A percentile compares a stretch with the other conserved stretches of the same genome.
These are phyloP conservation scores for Pseudopipra pipra DNA, from an alignment of 2,113 vertebrate genomes.

Conservation along the genomic window DNA sequence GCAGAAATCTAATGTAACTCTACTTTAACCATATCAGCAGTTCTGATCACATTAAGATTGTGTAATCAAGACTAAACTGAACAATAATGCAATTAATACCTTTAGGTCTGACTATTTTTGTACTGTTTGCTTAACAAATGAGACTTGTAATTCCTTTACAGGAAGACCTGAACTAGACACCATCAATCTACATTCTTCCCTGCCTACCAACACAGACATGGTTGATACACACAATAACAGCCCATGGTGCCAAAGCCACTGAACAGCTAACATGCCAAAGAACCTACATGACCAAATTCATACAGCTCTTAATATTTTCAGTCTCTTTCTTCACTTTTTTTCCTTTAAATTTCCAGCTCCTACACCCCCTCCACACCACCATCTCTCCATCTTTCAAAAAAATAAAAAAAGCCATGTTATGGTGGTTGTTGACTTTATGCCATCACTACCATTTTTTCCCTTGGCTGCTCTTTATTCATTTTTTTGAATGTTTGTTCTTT, in stretches of 20 bases:
- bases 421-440: neutral
- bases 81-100: slow-evolving; percentile 7
- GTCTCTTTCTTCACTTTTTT: neutral
- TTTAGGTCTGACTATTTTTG: neutral
- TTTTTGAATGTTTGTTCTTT: neutral
- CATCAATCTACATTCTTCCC: neutral
- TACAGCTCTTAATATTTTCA: neutral
- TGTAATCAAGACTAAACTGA: slow-evolving; percentile 1
- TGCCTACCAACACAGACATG: neutral
- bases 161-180: neutral
- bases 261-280: neutral
- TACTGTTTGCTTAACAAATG: neutral
- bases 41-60: neutral
- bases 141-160: neutral
- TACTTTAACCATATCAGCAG: neutral
- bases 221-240: neutral
- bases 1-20: neutral
- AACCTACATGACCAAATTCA: neutral
- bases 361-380: neutral
- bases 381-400: neutral
- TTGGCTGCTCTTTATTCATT: neutral
- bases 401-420: neutral
- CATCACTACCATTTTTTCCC: neutral
- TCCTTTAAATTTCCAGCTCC: neutral
- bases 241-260: neutral